Percentiles rank a stretch among this genome's conserved stretches.
Conservation (phyloP, 2,797 vertebrate species). For the Heteromormyrus szaboi region DNA sequence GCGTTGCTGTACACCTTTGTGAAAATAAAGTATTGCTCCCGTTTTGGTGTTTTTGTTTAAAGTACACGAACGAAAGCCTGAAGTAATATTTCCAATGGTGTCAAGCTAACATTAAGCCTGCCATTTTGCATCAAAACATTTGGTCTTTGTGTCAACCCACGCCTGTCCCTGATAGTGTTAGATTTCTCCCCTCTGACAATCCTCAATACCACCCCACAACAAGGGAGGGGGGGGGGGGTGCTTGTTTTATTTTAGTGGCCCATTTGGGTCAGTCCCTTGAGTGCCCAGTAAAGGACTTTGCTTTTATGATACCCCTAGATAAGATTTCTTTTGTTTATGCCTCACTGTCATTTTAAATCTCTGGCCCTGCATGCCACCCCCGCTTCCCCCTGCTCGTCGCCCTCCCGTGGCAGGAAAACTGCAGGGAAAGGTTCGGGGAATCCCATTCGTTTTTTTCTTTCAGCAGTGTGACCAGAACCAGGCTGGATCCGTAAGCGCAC, state of each 20-base stretch:
- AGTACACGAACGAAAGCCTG: background rate
- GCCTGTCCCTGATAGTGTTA: background rate
- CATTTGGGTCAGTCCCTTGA: background rate
- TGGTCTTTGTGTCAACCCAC: background rate
- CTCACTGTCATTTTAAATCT: conserved; percentile 14
- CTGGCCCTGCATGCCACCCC: background rate
- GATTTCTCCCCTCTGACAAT: background rate
- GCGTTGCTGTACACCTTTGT: background rate
- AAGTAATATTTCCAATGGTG: background rate
- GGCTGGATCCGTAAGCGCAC: background rate
- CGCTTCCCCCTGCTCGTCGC: background rate
- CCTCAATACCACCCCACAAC: background rate
- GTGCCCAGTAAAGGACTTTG: background rate
- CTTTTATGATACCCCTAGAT: conserved; percentile 1
- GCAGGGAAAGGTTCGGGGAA: conserved; percentile 8
- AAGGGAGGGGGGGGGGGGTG: background rate
- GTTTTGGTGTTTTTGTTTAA: background rate
- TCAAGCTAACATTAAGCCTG: background rate
- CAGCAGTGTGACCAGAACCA: background rate
- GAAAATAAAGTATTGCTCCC: background rate
- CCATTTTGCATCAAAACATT: background rate
- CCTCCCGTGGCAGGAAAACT: background rate
- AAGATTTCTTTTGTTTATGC: conserved; percentile 7
- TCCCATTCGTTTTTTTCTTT: background rate
- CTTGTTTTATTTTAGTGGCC: background rate